Conservation (phyloP, 2,113 vertebrate species). For the Neopipo cinnamomea region DNA sequence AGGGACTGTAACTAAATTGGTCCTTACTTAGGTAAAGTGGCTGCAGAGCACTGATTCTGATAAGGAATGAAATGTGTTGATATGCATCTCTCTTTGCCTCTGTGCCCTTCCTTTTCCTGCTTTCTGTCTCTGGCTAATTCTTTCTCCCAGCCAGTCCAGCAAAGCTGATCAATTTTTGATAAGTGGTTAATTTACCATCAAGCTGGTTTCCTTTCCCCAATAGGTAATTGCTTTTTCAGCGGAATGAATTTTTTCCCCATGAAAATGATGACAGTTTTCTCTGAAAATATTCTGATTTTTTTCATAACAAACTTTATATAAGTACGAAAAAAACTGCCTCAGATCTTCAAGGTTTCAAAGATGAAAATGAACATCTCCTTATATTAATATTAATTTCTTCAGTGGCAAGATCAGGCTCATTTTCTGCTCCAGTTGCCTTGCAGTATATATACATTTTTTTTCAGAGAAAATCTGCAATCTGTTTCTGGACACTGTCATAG, state of each 20-base stretch:
- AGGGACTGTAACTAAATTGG: not conserved
- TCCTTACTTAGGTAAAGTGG: not conserved
- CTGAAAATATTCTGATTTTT: not conserved
- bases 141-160: not conserved
- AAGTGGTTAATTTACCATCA: not conserved
- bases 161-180: slow-evolving; percentile 30
- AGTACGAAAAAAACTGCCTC: not conserved
- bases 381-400: not conserved
- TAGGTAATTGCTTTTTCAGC: not conserved
- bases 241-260: not conserved
- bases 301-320: not conserved
- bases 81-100: not conserved
- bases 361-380: not conserved
- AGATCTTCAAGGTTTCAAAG: not conserved
- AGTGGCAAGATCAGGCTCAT: not conserved
- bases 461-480: not conserved
- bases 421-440: not conserved
- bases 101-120: not conserved
- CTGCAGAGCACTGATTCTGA: not conserved
- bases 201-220: not conserved
- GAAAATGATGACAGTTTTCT: not conserved
- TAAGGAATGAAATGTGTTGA: not conserved
- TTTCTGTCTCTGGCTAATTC: not conserved
- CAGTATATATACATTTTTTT: not conserved
- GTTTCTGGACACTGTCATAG: not conserved